Evolutionary conservation across 2,888 invertebrate genomes (phyloP).

Genomic region (Desoria tigrina): DNA sequence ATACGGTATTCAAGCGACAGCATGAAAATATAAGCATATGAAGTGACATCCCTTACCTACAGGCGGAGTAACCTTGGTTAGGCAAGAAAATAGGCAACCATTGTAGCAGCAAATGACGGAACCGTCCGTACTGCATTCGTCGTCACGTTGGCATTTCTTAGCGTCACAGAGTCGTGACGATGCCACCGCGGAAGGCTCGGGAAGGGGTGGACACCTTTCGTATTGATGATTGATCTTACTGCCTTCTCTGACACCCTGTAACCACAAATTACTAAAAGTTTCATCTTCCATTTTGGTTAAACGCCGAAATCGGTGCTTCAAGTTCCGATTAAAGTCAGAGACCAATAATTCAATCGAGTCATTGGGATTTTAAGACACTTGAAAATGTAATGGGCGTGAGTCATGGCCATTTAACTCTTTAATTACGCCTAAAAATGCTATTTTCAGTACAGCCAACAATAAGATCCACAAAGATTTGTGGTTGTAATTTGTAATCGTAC

Average conservation of each 20-base stretch:
- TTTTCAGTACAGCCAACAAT: no score
- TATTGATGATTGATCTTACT: constrained; percentile 33
- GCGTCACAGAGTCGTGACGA: constrained; percentile 41
- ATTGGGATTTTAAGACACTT: no score
- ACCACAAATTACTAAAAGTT: constrained; percentile 13
- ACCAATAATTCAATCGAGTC: no score
- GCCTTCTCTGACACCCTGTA: constrained; percentile 26
- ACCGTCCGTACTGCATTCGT: constrained; percentile 40
- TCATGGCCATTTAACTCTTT: no score
- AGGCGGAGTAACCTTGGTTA: constrained; percentile 51
- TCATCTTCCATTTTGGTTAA: not conserved
- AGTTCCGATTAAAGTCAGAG: no score
- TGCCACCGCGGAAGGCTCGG: constrained; percentile 35
- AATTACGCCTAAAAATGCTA: no score
- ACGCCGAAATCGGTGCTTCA: no score
- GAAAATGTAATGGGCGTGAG: no score
- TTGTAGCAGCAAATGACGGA: constrained; percentile 54
- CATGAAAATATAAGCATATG: no score
- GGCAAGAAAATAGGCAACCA: constrained; percentile 54
- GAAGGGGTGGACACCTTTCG: constrained; percentile 49
- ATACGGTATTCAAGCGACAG: no score
- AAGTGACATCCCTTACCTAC: constrained; percentile 45
- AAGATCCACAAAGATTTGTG: no score
- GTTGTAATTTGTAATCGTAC: no score
- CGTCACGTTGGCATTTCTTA: constrained; percentile 42